Evolutionary conservation across 2,888 invertebrate species (phyloP), one percentile per base, ranked within the genome.

Genomic region (Drosophila buzzatii): DNA sequence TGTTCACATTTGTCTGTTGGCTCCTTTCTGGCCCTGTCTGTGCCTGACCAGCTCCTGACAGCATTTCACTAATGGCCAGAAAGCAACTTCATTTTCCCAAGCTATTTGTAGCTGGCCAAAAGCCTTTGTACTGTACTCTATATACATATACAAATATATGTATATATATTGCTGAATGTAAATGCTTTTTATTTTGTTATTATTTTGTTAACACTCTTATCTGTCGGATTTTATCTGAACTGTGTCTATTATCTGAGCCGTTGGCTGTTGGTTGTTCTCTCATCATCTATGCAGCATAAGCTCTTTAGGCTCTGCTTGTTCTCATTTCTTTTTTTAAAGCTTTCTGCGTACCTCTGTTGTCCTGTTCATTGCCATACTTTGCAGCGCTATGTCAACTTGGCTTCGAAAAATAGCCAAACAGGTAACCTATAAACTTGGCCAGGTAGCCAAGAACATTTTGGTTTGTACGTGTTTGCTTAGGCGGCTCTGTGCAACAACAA

Each of bases 121-220:
- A 55, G 49, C 66, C 63, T 51, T 20, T 58, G 16, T 35, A 23
- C 45, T 12, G 6, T 64, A 20, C 35, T 69, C 9, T 31, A 45
- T 59, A 71, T 86, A n/a, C n/a, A 16, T 42, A 16, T 23, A 4
- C 23, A 14, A 14, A 7, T 23, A 45, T 14, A 20, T 45, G 23
- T 45, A 4, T 42, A 7, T 45, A 9, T 47, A 1, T 47, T n/a
- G 61, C 42, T 62, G 62, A 71, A 78, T 82, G 83, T 80, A 88
- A 85, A 86, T 88, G 85, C 67, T 76, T 86, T 89, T 85, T 85
- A 85, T 85, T 87, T 69, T 82, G 79, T 88, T 86, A 85, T 85
- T 86, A 88, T 86, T 86, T 88, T 76, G 84, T 82, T 88, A 88
- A 77, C 85, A 77, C 82, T 82, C 70, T 77, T 79, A 86, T 81